phyloP scores from a whole-genome alignment of 2,888 invertebrate genomes.

The Latrodectus hesperus region DNA sequence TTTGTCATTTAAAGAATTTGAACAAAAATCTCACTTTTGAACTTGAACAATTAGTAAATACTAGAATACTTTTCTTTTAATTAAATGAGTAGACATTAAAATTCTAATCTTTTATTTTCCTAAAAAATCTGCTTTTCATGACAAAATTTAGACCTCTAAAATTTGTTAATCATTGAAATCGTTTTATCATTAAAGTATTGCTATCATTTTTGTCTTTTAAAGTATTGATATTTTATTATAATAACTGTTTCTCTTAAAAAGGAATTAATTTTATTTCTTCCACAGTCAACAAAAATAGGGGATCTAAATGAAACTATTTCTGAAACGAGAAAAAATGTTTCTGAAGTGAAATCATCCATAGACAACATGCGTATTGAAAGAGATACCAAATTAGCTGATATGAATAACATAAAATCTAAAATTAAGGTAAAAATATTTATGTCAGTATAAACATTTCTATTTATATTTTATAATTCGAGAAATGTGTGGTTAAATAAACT shows the following conservation, averaged over 20 bases:
- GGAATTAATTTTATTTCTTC: background rate
- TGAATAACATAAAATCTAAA: conserved; percentile 84
- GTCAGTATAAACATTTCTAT: no score
- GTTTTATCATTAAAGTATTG: background rate
- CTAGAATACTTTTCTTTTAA: background rate
- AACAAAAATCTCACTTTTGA: conserved; percentile 87
- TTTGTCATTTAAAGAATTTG: conserved; percentile 88
- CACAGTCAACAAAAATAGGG: conserved; percentile 82
- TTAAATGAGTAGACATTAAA: background rate
- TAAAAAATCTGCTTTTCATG: background rate
- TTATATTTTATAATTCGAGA: no score
- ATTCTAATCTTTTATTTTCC: background rate
- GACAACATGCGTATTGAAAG: conserved; percentile 94
- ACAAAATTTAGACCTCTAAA: background rate
- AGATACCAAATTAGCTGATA: conserved; percentile 90
- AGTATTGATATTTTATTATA: background rate
- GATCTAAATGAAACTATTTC: conserved; percentile 87
- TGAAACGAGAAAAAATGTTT: conserved; percentile 89
- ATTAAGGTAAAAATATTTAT: conserved; percentile 65
- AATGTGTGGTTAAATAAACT: no score
- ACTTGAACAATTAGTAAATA: conserved; percentile 80
- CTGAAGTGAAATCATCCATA: conserved; percentile 93
- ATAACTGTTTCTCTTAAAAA: background rate
- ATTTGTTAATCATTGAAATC: background rate
- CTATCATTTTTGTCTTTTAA: background rate